phyloP scores from a whole-genome alignment of 2,888 invertebrate species.

The Drosophila prolongata region DNA sequence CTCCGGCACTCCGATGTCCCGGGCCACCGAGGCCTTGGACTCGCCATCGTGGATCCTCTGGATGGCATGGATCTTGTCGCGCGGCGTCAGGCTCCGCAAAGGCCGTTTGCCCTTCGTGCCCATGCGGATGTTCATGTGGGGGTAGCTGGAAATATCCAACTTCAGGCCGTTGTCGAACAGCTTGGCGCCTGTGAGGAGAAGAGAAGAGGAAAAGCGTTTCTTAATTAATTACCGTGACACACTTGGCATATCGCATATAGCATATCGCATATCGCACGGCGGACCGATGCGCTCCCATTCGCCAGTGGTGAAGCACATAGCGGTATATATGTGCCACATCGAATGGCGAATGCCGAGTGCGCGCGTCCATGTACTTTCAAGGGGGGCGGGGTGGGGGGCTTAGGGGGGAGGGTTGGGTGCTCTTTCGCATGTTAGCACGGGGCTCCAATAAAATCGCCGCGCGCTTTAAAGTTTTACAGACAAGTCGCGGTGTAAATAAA shows the following conservation, averaged over 20 bases:
- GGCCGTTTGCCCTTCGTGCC: conserved; percentile 91
- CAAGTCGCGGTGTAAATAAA: conserved; percentile 75
- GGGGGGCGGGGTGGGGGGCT: conserved; percentile 73
- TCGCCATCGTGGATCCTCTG: conserved; percentile 93
- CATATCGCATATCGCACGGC: conserved; percentile 37
- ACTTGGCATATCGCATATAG: conserved; percentile 51
- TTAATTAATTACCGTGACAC: conserved; percentile 64
- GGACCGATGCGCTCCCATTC: conserved; percentile 74
- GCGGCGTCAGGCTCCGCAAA: conserved; percentile 90
- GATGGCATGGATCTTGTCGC: conserved; percentile 93
- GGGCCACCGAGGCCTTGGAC: conserved; percentile 93
- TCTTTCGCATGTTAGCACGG: conserved; percentile 59
- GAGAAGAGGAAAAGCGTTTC: conserved; percentile 6
- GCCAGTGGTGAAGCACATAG: conserved; percentile 62
- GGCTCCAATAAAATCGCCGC: conserved; percentile 81
- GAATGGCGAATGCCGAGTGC: conserved; percentile 56
- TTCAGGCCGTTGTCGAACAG: conserved; percentile 84
- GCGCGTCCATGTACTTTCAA: conserved; percentile 67
- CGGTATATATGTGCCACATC: conserved; percentile 43
- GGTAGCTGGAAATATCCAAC: conserved; percentile 84
- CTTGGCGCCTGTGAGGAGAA: conserved; percentile 76
- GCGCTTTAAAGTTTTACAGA: conserved; percentile 77
- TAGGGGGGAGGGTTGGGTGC: conserved; percentile 18
- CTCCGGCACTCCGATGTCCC: conserved; percentile 94
- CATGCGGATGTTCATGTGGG: conserved; percentile 86